Evolutionary conservation across 2,797 vertebrate genomes (phyloP).

Genomic region (Tolypeutes matacus): DNA sequence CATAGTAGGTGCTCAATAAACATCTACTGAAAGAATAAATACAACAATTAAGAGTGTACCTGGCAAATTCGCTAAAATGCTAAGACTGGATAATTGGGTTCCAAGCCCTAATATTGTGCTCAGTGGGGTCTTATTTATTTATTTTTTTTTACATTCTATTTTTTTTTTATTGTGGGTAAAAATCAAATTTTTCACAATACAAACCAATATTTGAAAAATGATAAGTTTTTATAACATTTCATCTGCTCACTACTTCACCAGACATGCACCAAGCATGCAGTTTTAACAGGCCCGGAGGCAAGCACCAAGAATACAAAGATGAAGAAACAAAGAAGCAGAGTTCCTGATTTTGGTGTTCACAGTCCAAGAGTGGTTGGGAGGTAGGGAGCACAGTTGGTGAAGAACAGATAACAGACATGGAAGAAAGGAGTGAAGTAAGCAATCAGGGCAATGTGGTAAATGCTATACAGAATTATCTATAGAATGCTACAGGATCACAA

Average conservation of each 20-base stretch:
- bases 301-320: not conserved
- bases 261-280: not conserved
- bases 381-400: not conserved
- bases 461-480: not conserved
- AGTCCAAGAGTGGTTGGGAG: not conserved
- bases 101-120: not conserved
- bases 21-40: not conserved
- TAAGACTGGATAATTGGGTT: not conserved
- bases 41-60: not conserved
- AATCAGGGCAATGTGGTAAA: not conserved
- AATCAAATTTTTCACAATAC: no score
- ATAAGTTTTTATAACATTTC: not conserved
- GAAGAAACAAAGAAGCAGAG: not conserved
- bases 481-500: not conserved
- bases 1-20: not conserved
- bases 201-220: no score
- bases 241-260: not conserved
- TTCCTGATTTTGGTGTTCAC: not conserved
- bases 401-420: not conserved
- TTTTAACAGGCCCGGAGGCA: not conserved
- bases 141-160: no score
- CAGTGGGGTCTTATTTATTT: not conserved
- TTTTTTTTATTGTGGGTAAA: no score
- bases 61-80: slow-evolving; percentile 28
- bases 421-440: not conserved